A percentile compares a stretch with the other conserved stretches of the same genome.
phyloP scores from a whole-genome alignment of 2,113 vertebrate species.

The Thunnus thynnus region DNA sequence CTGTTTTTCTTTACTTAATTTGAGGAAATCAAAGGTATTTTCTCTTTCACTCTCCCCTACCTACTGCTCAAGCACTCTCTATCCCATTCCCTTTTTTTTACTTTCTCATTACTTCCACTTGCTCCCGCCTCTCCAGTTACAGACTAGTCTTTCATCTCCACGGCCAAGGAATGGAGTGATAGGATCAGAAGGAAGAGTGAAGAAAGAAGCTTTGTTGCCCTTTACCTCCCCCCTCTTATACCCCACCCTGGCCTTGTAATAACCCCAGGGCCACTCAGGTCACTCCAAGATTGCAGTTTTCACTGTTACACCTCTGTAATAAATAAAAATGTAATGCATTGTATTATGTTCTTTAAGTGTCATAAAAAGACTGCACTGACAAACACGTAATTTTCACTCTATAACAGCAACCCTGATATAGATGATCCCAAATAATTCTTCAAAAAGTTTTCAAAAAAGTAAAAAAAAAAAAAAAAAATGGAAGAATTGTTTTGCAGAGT shows the following conservation, averaged over 20 bases:
- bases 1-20: constrained; percentile 83
- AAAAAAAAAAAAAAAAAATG: background rate
- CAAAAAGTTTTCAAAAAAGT: too few relatives aligned
- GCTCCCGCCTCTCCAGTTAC: constrained; percentile 83
- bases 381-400: background rate
- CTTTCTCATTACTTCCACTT: constrained; percentile 83
- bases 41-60: constrained; percentile 71
- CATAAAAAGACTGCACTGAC: background rate
- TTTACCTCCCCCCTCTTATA: constrained; percentile 62
- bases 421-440: too few relatives aligned
- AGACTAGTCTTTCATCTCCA: constrained; percentile 84
- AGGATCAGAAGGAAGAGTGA: constrained; percentile 85
- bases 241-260: constrained; percentile 74
- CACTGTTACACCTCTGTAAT: constrained; percentile 39
- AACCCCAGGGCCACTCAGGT: constrained; percentile 75
- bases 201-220: constrained; percentile 85
- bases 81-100: constrained; percentile 58
- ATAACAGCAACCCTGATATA: background rate
- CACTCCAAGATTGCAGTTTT: constrained; percentile 57
- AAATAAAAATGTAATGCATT: background rate
- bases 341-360: background rate
- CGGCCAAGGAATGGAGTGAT: constrained; percentile 85
- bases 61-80: constrained; percentile 73
- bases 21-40: constrained; percentile 83
- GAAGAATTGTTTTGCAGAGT: constrained; percentile 1